Evolutionary conservation across 1,140 invertebrate species (phyloP).

Genomic region (Dysdera silvatica): DNA sequence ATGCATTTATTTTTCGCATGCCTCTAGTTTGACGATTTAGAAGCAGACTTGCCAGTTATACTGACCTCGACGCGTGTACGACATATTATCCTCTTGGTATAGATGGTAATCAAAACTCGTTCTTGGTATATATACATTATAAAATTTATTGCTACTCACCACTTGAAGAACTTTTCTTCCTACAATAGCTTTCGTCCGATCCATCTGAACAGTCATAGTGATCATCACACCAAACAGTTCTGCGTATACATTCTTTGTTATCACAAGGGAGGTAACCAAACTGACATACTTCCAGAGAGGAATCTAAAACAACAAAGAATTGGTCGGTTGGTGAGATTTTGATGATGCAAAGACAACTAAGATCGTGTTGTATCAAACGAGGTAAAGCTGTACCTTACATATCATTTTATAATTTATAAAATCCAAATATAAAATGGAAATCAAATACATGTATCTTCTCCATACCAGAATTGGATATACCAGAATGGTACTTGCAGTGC

Average conservation of each 20-base stretch:
- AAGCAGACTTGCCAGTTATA: background rate
- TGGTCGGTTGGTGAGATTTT: too few relatives aligned
- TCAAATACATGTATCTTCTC: too few relatives aligned
- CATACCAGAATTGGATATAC: too few relatives aligned
- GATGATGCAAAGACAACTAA: too few relatives aligned
- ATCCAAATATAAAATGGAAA: too few relatives aligned
- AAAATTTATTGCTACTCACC: background rate
- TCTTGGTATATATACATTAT: background rate
- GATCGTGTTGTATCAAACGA: too few relatives aligned
- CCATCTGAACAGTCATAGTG: slow-evolving; percentile 1
- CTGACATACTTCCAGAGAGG: background rate
- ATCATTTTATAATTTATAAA: too few relatives aligned
- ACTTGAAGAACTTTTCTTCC: background rate
- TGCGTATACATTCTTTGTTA: slow-evolving; percentile 1
- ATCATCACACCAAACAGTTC: slow-evolving; percentile 11
- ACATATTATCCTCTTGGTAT: background rate
- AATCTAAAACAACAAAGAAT: background rate
- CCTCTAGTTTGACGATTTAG: too few relatives aligned
- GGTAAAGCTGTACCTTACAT: too few relatives aligned
- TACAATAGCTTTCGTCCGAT: slow-evolving; percentile 16
- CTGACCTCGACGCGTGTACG: background rate
- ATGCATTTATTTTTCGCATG: too few relatives aligned
- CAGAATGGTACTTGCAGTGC: too few relatives aligned
- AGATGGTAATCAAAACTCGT: background rate
- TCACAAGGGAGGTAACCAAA: slow-evolving; percentile 11